Evolutionary conservation across 2,113 vertebrate genomes (phyloP).

Genomic region (Etheostoma cragini): DNA sequence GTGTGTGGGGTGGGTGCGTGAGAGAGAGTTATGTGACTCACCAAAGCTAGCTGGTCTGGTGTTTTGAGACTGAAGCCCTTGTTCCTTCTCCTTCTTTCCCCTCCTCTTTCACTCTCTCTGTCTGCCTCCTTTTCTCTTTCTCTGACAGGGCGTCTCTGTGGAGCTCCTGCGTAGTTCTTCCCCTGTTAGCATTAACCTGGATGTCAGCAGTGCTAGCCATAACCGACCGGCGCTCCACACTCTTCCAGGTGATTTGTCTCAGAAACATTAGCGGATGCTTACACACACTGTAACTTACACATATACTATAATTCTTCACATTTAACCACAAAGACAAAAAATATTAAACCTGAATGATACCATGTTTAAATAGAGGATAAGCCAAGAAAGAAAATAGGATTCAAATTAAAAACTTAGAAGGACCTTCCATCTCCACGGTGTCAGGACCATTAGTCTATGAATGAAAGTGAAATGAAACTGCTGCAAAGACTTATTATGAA

Average conservation of each 20-base stretch:
- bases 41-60: slow-evolving; percentile 32
- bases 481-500: slow-evolving; percentile 19
- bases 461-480: not conserved
- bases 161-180: slow-evolving; percentile 86
- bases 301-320: not conserved
- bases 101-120: slow-evolving; percentile 2
- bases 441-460: slow-evolving; percentile 14
- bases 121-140: slow-evolving; percentile 15
- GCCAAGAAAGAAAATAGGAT: not conserved
- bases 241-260: slow-evolving; percentile 88
- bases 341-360: not conserved
- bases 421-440: not conserved
- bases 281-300: not conserved
- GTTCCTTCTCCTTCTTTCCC: slow-evolving; percentile 43
- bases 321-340: not conserved
- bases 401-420: not conserved
- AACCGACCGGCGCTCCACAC: slow-evolving; percentile 95
- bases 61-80: slow-evolving; percentile 58
- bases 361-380: slow-evolving; percentile 1
- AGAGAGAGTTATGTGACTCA: slow-evolving; percentile 37
- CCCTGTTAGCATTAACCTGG: slow-evolving; percentile 98
- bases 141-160: slow-evolving; percentile 79
- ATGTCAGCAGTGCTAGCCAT: slow-evolving; percentile 99
- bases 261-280: slow-evolving; percentile 2
- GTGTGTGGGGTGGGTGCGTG: slow-evolving; percentile 4